These are phyloP conservation scores for Calosoma granatense DNA, from an alignment of 1,140 invertebrate species.

Conservation along the genomic window DNA sequence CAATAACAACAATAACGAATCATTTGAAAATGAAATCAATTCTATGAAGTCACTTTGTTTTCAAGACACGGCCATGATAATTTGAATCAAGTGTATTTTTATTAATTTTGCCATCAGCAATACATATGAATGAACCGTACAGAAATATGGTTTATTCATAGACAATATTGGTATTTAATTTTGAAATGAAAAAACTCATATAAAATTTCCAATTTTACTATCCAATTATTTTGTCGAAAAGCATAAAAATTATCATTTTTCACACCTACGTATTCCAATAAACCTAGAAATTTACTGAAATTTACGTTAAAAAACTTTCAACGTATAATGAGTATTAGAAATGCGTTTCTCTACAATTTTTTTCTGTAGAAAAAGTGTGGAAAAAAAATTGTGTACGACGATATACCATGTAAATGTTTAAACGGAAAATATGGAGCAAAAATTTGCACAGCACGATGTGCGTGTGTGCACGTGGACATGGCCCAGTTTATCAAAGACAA, in stretches of 20 bases:
- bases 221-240: background rate
- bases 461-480: background rate
- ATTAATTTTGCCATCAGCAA: no score
- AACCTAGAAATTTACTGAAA: background rate
- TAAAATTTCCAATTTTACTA: no score
- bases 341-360: background rate
- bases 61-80: no score
- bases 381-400: no score
- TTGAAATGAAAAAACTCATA: no score
- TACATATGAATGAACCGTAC: no score
- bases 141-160: no score
- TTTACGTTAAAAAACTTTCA: background rate
- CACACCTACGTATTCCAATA: background rate
- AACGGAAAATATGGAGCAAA: background rate
- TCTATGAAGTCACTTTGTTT: no score
- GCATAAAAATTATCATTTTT: background rate
- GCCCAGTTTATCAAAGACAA: background rate
- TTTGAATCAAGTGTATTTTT: no score
- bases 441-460: background rate
- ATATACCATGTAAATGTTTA: background rate
- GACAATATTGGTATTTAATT: no score
- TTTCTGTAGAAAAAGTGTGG: background rate
- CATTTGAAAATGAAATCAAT: no score
- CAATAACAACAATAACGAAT: no score
- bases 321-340: background rate